A percentile compares a stretch with the other conserved stretches of the same genome.
Evolutionary conservation across 2,888 invertebrate genomes (phyloP).

Genomic region (Tethea ocularis): DNA sequence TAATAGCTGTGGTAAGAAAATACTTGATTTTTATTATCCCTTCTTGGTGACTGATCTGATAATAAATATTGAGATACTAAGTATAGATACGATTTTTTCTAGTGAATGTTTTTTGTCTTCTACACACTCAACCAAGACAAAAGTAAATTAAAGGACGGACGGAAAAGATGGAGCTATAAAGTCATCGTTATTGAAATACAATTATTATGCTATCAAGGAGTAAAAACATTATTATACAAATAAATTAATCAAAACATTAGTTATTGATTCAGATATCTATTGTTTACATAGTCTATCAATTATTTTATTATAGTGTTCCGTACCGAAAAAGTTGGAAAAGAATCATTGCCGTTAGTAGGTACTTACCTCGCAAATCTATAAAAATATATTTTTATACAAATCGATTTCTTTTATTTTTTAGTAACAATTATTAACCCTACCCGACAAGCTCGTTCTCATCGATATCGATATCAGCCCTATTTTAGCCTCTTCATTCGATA

Average conservation of each 20-base stretch:
- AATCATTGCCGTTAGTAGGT: background rate
- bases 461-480: constrained; percentile 23
- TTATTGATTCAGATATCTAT: background rate
- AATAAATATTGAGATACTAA: no score
- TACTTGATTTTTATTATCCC: no score
- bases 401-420: background rate
- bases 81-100: no score
- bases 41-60: no score
- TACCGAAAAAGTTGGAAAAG: background rate
- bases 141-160: no score
- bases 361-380: no score
- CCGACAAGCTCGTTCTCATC: background rate
- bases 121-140: no score
- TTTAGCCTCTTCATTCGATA: constrained; percentile 26
- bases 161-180: no score
- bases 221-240: background rate
- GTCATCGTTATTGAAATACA: background rate
- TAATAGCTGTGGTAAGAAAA: no score
- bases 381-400: background rate
- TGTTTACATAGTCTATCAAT: background rate
- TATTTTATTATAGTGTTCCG: background rate
- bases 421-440: no score
- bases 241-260: background rate
- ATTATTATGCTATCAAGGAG: background rate
- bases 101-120: no score